Evolutionary conservation across 2,797 vertebrate species (phyloP).

Genomic region (Calcarius lapponicus): DNA sequence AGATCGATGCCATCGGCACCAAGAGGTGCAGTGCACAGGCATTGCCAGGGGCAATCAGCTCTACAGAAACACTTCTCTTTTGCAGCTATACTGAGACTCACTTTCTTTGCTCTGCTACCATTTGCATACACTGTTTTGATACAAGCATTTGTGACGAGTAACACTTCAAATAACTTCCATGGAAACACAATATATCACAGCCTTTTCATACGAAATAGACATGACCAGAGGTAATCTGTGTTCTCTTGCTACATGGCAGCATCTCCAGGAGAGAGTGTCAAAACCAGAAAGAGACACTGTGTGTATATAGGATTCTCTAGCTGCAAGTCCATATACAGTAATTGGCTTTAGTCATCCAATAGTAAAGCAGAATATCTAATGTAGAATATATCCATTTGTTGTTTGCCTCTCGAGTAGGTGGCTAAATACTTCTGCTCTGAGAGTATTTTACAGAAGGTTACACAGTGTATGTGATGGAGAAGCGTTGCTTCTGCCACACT

Average conservation of each 20-base stretch:
- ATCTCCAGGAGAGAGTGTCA: background rate
- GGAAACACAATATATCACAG: background rate
- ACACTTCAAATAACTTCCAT: background rate
- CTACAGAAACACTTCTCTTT: background rate
- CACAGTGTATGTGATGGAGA: too few relatives aligned
- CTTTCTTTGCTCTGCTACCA: background rate
- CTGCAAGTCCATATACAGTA: background rate
- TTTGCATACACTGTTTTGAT: background rate
- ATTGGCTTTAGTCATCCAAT: background rate
- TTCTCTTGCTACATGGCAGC: background rate
- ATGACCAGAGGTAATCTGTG: fast-evolving
- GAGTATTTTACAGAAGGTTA: background rate
- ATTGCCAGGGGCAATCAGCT: background rate
- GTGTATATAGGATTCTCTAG: background rate
- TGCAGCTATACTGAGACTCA: fast-evolving
- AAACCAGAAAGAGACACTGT: background rate
- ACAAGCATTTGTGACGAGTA: background rate
- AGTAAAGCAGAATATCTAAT: background rate
- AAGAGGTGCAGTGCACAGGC: constrained; percentile 80
- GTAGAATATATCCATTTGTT: background rate
- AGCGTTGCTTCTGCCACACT: background rate
- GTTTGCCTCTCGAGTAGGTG: background rate
- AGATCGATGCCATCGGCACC: constrained; percentile 95
- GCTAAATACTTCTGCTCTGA: background rate
- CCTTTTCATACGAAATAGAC: background rate